phyloP scores from a whole-genome alignment of 53 echinoderm and acorn worm species.

The Echinarachnius parma region DNA sequence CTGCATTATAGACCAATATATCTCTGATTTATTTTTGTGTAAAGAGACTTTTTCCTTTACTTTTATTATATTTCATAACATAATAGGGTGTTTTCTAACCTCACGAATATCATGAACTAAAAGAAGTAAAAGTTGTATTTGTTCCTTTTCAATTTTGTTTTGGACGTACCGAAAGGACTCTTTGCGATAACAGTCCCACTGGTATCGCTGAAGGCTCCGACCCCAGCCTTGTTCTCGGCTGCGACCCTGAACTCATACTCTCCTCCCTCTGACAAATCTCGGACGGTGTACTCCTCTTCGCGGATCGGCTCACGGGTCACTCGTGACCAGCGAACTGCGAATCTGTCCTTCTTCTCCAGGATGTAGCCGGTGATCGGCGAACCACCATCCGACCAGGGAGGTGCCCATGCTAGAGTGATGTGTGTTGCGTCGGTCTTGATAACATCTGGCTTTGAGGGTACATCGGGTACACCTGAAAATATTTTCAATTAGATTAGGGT shows the following conservation, averaged over 20 bases:
- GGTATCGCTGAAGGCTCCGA: slow-evolving; percentile 52
- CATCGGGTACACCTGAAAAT: slow-evolving; percentile 57
- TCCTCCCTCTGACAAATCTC: slow-evolving; percentile 59
- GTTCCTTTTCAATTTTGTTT: no score
- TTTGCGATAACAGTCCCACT: slow-evolving; percentile 63
- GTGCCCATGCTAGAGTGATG: slow-evolving; percentile 58
- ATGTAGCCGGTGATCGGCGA: slow-evolving; percentile 64
- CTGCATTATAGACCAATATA: no score
- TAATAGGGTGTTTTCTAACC: no score
- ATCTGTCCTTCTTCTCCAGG: slow-evolving; percentile 62
- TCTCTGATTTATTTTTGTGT: no score
- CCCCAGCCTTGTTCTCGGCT: slow-evolving; percentile 69
- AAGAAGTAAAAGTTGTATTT: no score
- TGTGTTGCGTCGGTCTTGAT: slow-evolving; percentile 39
- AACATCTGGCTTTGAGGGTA: slow-evolving; percentile 60
- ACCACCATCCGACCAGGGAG: slow-evolving; percentile 67
- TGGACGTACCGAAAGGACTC: slow-evolving; percentile 67
- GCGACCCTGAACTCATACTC: slow-evolving; percentile 67
- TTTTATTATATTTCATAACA: no score
- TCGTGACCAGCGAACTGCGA: slow-evolving; percentile 55
- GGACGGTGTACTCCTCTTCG: slow-evolving; percentile 38
- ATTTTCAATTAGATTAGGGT: no score
- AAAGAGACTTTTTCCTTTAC: no score
- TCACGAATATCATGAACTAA: no score
- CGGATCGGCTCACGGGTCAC: slow-evolving; percentile 48